Base-by-base conservation (phyloP, 2,113 vertebrate species). In the Crocuta crocuta region DNA sequence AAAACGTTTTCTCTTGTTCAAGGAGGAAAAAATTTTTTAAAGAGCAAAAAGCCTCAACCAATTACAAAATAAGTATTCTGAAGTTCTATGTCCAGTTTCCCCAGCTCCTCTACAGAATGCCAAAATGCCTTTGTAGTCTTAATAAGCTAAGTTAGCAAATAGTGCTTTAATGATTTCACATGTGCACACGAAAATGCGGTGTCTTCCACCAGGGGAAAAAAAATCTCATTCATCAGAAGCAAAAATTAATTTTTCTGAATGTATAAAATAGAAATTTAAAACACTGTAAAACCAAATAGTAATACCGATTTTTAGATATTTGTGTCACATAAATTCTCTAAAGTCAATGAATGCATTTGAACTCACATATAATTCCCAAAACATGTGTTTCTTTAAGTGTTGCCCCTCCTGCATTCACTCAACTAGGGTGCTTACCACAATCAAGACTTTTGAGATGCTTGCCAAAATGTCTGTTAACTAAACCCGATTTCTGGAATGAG, bases 211-310 rank as follows among this genome's bases (percentile, higher is more conserved):
- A 0, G 43, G 48, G 82, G 71, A 19, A 61, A n/a, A 78, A 43
- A 45, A 63, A 85, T 65, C 19, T 88, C 39, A 96, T 91, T 95
- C 35, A 92, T 61, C 28, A 63, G 21, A 91, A 97, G 45, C 13
- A 83, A 97, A 97, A 83, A 48, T 66, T 76, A 86, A 76, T 68
- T 91, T 90, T 97, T 50, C 58, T 39, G 21, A 31, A 78, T 89
- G 50, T 74, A 83, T 92, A 87, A 96, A 92, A 45, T 86, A 31
- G 0, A 96, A 85, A 81, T 63, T n/a, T 63, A 93, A 97, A 96
- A 92, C 21, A 55, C 48, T 76, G 11, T 55, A 78, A 88, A 94
- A 43, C 33, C 39, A 89, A 95, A 94, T 39, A 21, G 9, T 63
- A 74, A 89, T 11, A 26, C 26, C 73, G 91, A 81, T 66, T 78